phyloP scores from a whole-genome alignment of 2,888 invertebrate species.

The Plusia festucae region DNA sequence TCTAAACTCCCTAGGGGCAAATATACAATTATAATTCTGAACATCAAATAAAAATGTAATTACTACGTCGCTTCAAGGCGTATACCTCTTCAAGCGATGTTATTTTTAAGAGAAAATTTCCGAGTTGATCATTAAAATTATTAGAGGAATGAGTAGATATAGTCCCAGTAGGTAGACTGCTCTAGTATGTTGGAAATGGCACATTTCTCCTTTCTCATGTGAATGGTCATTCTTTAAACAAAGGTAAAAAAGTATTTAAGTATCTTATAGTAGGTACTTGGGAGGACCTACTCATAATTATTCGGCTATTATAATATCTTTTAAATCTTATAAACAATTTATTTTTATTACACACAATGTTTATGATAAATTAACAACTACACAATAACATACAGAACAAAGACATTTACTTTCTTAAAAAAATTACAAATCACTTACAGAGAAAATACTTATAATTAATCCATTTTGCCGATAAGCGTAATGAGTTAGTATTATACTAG shows the following conservation, averaged over 20 bases:
- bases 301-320: no score
- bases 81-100: slow-evolving; percentile 5
- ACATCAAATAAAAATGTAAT: slow-evolving; percentile 31
- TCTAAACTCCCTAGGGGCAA: slow-evolving; percentile 15
- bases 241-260: not conserved
- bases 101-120: not conserved
- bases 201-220: slow-evolving; percentile 20
- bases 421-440: no score
- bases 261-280: not conserved
- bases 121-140: not conserved
- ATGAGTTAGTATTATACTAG: no score
- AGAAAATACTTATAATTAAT: no score
- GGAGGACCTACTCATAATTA: no score
- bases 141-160: not conserved
- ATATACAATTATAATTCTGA: slow-evolving; percentile 20
- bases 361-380: no score
- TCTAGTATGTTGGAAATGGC: slow-evolving; percentile 24
- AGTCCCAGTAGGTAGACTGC: slow-evolving; percentile 21
- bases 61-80: slow-evolving; percentile 19
- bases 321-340: no score
- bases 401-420: no score
- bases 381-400: no score
- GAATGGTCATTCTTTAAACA: slow-evolving; percentile 15
- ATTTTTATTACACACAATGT: no score
- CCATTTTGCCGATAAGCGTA: no score